Conservation (phyloP, 2,797 vertebrate species). For the Sorex maritimensis region DNA sequence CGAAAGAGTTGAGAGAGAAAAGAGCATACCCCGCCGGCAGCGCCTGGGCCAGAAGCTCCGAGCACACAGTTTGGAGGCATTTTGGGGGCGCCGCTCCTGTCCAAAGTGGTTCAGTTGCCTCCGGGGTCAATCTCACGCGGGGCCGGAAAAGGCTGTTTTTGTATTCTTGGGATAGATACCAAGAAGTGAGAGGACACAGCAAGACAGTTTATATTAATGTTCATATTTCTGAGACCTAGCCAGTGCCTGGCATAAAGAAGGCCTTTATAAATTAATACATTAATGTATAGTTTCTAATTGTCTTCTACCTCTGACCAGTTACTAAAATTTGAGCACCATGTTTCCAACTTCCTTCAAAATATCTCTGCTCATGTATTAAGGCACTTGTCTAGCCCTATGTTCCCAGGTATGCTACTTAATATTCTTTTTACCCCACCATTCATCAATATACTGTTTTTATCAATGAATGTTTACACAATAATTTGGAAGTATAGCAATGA, state of each 20-base stretch:
- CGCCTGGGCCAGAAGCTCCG: too few relatives aligned
- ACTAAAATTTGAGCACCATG: conserved; percentile 16
- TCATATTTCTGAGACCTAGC: conserved; percentile 27
- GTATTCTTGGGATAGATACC: too few relatives aligned
- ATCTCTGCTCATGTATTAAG: neutral
- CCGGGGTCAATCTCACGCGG: too few relatives aligned
- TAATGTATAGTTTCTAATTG: neutral
- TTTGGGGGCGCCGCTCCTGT: too few relatives aligned
- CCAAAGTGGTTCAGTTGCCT: too few relatives aligned
- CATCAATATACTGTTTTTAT: neutral
- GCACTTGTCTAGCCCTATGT: neutral
- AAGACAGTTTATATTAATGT: neutral
- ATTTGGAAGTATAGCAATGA: neutral
- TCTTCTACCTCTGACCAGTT: neutral
- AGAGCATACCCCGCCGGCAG: too few relatives aligned
- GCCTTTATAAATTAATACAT: neutral
- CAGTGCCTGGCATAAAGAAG: neutral
- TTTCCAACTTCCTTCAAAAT: neutral
- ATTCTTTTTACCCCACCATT: too few relatives aligned
- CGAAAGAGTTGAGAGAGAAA: too few relatives aligned
- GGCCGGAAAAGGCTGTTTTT: too few relatives aligned
- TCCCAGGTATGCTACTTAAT: neutral
- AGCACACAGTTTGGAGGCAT: too few relatives aligned
- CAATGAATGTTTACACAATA: neutral
- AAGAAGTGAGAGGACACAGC: neutral